A percentile compares a stretch with the other conserved stretches of the same genome.
Conservation (phyloP, 1,140 invertebrate species). For the Aphidius gifuensis region DNA sequence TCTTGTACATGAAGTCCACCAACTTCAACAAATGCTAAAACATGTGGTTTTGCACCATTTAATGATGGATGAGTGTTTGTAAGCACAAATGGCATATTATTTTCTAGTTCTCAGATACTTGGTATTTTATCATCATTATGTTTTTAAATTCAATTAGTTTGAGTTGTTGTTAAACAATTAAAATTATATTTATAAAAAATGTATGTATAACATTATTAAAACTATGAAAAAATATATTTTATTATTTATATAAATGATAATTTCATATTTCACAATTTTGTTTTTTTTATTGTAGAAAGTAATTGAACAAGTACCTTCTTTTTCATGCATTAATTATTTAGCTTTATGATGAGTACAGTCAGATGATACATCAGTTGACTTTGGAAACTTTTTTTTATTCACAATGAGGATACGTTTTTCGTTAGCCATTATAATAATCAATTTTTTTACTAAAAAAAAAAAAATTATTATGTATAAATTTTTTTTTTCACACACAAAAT, state of each 20-base stretch:
- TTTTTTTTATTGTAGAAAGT: too few relatives aligned
- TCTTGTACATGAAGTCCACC: slow-evolving; percentile 59
- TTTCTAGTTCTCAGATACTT: slow-evolving; percentile 46
- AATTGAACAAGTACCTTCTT: too few relatives aligned
- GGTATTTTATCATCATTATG: slow-evolving; percentile 48
- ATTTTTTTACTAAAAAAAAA: too few relatives aligned
- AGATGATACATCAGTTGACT: too few relatives aligned
- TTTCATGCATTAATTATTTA: too few relatives aligned
- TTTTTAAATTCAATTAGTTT: slow-evolving; percentile 40
- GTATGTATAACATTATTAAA: slow-evolving; percentile 52
- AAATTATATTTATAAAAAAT: slow-evolving; percentile 28
- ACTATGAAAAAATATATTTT: slow-evolving; percentile 61
- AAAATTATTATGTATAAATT: too few relatives aligned
- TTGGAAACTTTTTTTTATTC: too few relatives aligned
- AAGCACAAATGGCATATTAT: slow-evolving; percentile 55
- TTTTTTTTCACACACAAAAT: too few relatives aligned
- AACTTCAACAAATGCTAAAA: slow-evolving; percentile 58
- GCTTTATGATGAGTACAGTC: too few relatives aligned
- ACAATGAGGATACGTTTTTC: too few relatives aligned
- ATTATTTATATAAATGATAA: slow-evolving; percentile 54
- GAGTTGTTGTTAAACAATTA: slow-evolving; percentile 27
- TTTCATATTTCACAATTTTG: slow-evolving; percentile 61
- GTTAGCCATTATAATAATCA: too few relatives aligned
- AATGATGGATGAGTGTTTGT: slow-evolving; percentile 60
- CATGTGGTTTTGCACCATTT: slow-evolving; percentile 50